Evolutionary conservation across 1,140 invertebrate genomes (phyloP), one percentile per base, ranked within the genome.

Genomic region (Neoseiulus cucumeris): DNA sequence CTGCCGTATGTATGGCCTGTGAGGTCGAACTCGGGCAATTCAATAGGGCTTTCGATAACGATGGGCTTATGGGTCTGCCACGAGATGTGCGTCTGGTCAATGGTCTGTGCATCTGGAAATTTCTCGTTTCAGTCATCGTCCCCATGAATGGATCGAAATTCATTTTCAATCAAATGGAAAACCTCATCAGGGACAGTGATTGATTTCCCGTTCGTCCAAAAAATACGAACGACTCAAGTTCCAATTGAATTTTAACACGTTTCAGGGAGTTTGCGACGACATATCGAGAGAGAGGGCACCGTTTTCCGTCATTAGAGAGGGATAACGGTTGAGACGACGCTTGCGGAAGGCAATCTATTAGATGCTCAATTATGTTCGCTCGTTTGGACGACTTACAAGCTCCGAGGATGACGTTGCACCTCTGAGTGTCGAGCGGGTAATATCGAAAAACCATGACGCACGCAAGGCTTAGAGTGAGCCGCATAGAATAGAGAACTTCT

Each of bases 401-500:
- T 6, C 70, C 70, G 1, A 71, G 44, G 22, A 69, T 55, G 7
- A 71, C 59, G 64, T 65, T 65, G 30, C 70, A 71, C 33, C 51
- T 59, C 45, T 71, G 70, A 20, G 67, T 66, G 47, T 71, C 70
- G 33, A 71, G 29, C 42, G 70, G 70, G 69, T 71, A 71, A 28
- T 68, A 65, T 39, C 68, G 67, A 65, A 73, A 70, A n/a, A 71
- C 64, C 72, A 73, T 73, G 20, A 68, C 66, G 47, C 72, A 73
- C 6, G 69, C 64, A 39, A 72, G 44, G 29, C 66, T 68, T 25
- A 73, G 64, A 17, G 70, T 71, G 65, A 72, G 64, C 42, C 72
- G 74, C 64, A 76, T 72, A 44, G 75, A 77, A 67, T 76, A 79
- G 1, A 77, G 69, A 18, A 79, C 71, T n/a, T 69, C 67, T 17